These are phyloP conservation scores for Neolamprologus variostigma DNA, from an alignment of 2,113 vertebrate genomes.

Conservation along the genomic window DNA sequence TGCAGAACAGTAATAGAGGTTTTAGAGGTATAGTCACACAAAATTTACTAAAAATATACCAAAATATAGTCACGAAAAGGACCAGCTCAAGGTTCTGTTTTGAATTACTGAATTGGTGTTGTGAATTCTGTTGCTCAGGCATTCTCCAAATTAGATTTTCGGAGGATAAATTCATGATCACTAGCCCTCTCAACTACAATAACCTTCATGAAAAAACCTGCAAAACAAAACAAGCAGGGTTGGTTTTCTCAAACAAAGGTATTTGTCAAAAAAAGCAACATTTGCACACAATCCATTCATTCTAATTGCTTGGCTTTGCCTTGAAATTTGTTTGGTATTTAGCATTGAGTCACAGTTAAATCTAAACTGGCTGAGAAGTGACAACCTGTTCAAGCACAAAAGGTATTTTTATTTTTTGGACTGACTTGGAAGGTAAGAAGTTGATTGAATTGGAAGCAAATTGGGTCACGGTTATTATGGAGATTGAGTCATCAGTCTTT, in stretches of 20 bases:
- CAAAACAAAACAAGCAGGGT: background rate
- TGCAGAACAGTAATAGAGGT: background rate
- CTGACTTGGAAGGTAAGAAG: background rate
- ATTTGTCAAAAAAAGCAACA: background rate
- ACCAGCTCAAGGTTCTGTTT: background rate
- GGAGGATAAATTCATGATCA: background rate
- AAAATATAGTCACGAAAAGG: background rate
- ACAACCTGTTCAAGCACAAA: conserved; percentile 2
- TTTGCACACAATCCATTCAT: background rate
- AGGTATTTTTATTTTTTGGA: background rate
- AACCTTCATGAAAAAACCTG: background rate
- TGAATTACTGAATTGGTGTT: background rate
- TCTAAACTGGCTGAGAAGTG: background rate
- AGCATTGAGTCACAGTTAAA: background rate
- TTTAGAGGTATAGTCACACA: background rate
- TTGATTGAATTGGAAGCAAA: conserved; percentile 33
- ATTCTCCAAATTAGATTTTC: background rate
- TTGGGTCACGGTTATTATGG: conserved; percentile 14
- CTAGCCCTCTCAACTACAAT: background rate
- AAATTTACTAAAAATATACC: background rate
- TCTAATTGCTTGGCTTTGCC: background rate
- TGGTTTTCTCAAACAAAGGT: background rate
- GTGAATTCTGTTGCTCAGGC: background rate
- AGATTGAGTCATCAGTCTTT: conserved; percentile 44
- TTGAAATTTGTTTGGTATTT: background rate